phyloP scores from a whole-genome alignment of 2,888 invertebrate species.

The Geotrupes spiniger region DNA sequence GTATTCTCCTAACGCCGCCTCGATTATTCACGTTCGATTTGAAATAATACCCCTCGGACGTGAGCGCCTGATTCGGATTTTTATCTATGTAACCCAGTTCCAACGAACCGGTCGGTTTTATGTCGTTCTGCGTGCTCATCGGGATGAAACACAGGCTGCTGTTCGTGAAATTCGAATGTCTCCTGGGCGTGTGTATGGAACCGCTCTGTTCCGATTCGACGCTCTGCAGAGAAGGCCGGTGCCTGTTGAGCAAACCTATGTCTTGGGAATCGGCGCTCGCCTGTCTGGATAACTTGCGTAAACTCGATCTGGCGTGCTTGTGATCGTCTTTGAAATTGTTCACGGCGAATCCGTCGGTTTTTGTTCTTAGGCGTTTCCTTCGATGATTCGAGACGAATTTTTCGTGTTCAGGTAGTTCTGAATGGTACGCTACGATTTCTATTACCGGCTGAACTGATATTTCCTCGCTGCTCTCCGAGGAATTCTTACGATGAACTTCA shows the following conservation, averaged over 20 bases:
- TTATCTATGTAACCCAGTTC: constrained; percentile 55
- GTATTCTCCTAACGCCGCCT: constrained; percentile 63
- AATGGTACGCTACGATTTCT: constrained; percentile 43
- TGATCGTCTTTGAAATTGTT: constrained; percentile 36
- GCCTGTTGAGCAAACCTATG: constrained; percentile 51
- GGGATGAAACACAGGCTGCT: constrained; percentile 55
- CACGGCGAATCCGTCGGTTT: constrained; percentile 40
- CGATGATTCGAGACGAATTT: constrained; percentile 21
- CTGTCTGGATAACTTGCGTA: constrained; percentile 56
- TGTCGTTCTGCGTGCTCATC: constrained; percentile 50
- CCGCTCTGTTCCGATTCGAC: constrained; percentile 45
- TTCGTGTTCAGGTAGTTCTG: constrained; percentile 29
- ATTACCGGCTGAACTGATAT: constrained; percentile 56
- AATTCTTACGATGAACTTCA: constrained; percentile 89
- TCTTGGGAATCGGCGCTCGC: constrained; percentile 56
- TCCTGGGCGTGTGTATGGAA: constrained; percentile 51
- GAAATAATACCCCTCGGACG: constrained; percentile 45
- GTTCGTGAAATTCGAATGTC: constrained; percentile 63
- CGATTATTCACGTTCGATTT: constrained; percentile 35
- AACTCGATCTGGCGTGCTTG: constrained; percentile 49
- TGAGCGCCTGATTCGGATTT: constrained; percentile 46
- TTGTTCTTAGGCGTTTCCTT: constrained; percentile 35
- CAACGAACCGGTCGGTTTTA: constrained; percentile 57
- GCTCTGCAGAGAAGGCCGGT: constrained; percentile 46
- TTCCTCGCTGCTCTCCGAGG: constrained; percentile 82